phyloP scores from a whole-genome alignment of 2,797 vertebrate species.

The Xenopus petersii region DNA sequence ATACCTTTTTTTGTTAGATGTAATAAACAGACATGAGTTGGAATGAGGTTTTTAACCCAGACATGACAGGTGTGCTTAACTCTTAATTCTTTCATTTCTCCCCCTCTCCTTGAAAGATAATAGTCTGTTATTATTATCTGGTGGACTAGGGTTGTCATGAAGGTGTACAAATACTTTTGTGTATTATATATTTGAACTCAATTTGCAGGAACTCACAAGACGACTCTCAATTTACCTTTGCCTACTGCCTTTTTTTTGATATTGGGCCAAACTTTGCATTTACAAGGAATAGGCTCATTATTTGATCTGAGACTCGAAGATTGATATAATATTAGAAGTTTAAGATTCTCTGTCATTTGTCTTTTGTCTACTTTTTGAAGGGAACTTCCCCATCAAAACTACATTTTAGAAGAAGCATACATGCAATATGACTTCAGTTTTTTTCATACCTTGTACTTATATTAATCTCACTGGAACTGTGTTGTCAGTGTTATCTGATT shows the following conservation, averaged over 20 bases:
- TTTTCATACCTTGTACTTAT: too few relatives aligned
- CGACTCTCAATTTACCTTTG: conserved; percentile 23
- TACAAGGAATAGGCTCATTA: background rate
- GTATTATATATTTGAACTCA: conserved; percentile 45
- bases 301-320: too few relatives aligned
- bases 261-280: conserved; percentile 46
- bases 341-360: too few relatives aligned
- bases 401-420: too few relatives aligned
- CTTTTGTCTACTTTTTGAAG: too few relatives aligned
- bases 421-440: too few relatives aligned
- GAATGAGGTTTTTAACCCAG: background rate
- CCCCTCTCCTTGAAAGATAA: conserved; percentile 43
- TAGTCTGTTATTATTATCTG: conserved; percentile 32
- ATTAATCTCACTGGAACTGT: too few relatives aligned
- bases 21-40: conserved; percentile 19
- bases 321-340: too few relatives aligned
- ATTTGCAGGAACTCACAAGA: conserved; percentile 54
- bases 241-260: conserved; percentile 49
- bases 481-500: too few relatives aligned
- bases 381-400: too few relatives aligned
- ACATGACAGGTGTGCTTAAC: conserved; percentile 31
- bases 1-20: conserved; percentile 15
- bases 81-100: conserved; percentile 8
- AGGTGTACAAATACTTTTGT: conserved; percentile 46
- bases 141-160: conserved; percentile 38